Evolutionary conservation across 2,797 vertebrate genomes (phyloP), one percentile per base, ranked within the genome.

Genomic region (Scleropages formosus): DNA sequence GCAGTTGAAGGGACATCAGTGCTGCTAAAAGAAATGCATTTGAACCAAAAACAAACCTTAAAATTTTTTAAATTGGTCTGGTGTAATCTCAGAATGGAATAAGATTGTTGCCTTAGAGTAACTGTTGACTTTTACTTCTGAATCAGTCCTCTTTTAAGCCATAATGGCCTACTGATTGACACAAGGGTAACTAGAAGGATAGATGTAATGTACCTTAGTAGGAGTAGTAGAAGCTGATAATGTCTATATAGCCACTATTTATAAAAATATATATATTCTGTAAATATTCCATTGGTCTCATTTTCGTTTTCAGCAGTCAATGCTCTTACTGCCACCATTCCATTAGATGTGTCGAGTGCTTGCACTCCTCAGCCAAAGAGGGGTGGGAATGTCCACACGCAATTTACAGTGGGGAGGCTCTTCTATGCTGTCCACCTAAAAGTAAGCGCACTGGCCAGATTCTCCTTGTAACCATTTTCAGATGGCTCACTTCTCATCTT

Each of bases 71-170:
- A 60, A 69, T 75, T 72, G 24, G 73, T 75, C 73, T 76, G 77
- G 47, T 62, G 61, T 49, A 49, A 85, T 70, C 82, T 75, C 74
- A 76, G 78, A 80, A 82, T 75, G 69, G 77, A 64, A 84, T 75
- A 76, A 81, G 86, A 85, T 78, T 79, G 69, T 89, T 91, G 92
- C 92, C 92, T 92, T 93, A 93, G 87, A 80, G 78, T 77, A 79
- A 84, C 87, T 86, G 85, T 90, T 83, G 79, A 53, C 20, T 78
- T 76, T 82, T 81, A 63, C 64, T 80, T 61, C 44, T 26, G 18
- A 12, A 53, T 39, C 44, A 8, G 77, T 79, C 68, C 76, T 71
- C 76, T 83, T 85, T 86, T 84, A 89, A 91, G 91, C 89, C 91
- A 89, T 90, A 89, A 82, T 84, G 89, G 89, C 88, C 88, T 79